phyloP scores from a whole-genome alignment of 2,888 invertebrate species.

The Torymus texanus region DNA sequence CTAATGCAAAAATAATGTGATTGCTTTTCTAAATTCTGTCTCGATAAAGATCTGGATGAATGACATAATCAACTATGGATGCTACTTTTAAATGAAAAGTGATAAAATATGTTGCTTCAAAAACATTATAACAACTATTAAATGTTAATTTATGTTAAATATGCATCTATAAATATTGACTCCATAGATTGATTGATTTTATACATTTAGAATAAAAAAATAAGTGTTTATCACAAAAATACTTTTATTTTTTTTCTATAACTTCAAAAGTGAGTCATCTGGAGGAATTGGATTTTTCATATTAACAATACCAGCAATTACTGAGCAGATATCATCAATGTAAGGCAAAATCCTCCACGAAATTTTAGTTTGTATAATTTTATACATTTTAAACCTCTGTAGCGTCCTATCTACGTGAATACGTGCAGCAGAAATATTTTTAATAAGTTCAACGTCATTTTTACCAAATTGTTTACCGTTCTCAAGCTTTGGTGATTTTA shows the following conservation, averaged over 20 bases:
- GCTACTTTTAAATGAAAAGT: too few species aligned
- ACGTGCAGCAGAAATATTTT: constrained; percentile 44
- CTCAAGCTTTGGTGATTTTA: constrained; percentile 38
- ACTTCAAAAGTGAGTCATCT: constrained; percentile 21
- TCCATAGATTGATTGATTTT: too few species aligned
- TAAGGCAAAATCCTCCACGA: constrained; percentile 47
- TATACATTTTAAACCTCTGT: constrained; percentile 49
- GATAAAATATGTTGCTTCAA: too few species aligned
- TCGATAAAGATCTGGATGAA: too few species aligned
- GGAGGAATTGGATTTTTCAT: constrained; percentile 38
- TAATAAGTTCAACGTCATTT: constrained; percentile 46
- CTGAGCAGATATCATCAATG: constrained; percentile 41
- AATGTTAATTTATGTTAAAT: too few species aligned
- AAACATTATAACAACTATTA: too few species aligned
- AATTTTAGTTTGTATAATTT: constrained; percentile 46
- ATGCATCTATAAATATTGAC: too few species aligned
- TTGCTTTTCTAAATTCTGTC: too few species aligned
- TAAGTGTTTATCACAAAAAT: too few species aligned
- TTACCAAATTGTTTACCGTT: constrained; percentile 13
- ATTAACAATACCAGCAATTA: constrained; percentile 50
- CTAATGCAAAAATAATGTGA: too few species aligned
- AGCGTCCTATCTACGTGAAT: constrained; percentile 46
- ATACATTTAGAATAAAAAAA: too few species aligned
- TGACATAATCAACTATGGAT: too few species aligned
- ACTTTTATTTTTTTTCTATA: background rate